phyloP scores from a whole-genome alignment of 2,888 invertebrate species.

The Trichogramma evanescens region DNA sequence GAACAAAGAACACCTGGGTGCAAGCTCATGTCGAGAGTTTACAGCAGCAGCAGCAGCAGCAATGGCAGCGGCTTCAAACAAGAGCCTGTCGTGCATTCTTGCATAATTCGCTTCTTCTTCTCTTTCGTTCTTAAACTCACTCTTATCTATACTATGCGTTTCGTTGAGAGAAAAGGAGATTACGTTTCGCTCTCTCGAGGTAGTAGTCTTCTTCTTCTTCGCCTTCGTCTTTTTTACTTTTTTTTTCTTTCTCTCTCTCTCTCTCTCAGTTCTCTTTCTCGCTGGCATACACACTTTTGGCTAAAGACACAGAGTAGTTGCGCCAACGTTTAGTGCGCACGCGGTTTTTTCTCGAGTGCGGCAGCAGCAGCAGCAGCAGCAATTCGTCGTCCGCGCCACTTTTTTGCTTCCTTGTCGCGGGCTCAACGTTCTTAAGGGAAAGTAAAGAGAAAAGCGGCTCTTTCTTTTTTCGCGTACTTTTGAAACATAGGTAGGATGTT shows the following conservation, averaged over 20 bases:
- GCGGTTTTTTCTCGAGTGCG: background rate
- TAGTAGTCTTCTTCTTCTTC: background rate
- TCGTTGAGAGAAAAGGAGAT: conserved; percentile 13
- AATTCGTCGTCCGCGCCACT: background rate
- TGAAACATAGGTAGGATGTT: too few relatives aligned
- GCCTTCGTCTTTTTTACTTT: background rate
- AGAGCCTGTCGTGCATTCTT: too few relatives aligned
- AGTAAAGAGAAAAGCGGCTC: background rate
- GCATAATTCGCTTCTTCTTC: conserved; percentile 16
- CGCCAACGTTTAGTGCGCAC: conserved; percentile 1
- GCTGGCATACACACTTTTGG: background rate
- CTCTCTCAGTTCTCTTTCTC: background rate
- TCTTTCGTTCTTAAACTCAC: conserved; percentile 12
- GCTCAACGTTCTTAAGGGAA: background rate
- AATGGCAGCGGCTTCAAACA: background rate
- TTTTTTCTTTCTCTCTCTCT: background rate
- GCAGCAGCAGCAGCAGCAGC: background rate
- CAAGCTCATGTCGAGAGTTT: background rate
- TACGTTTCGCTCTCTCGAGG: conserved; percentile 1
- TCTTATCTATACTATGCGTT: conserved; percentile 15
- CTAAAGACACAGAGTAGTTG: background rate
- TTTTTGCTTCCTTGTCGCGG: background rate
- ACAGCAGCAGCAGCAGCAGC: background rate
- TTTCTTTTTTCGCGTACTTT: background rate
- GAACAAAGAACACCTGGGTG: background rate